Conservation (phyloP, 2,888 invertebrate species). For the Synanthedon myopaeformis region DNA sequence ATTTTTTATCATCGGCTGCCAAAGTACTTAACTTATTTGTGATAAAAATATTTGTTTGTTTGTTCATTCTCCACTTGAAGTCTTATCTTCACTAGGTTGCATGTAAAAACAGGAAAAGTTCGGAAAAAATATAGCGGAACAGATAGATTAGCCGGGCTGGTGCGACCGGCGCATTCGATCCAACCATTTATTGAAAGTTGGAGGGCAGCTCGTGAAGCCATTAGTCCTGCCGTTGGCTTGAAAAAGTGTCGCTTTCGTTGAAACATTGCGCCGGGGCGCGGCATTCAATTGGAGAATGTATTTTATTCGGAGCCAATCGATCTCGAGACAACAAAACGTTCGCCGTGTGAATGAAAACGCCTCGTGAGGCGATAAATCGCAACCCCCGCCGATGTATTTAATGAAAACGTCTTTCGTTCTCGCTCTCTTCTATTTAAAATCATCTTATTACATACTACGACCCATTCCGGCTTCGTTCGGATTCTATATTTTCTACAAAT, state of each 20-base stretch:
- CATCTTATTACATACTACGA: too few relatives aligned
- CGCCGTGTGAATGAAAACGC: constrained; percentile 53
- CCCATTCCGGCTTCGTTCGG: too few relatives aligned
- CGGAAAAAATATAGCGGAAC: constrained; percentile 9
- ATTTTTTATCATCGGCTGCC: too few relatives aligned
- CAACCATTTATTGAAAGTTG: constrained; percentile 58
- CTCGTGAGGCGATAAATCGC: constrained; percentile 63
- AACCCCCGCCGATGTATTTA: constrained; percentile 56
- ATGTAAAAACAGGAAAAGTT: constrained; percentile 8
- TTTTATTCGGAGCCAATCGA: constrained; percentile 65
- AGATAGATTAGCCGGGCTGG: constrained; percentile 42
- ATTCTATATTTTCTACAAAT: too few relatives aligned
- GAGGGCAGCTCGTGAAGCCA: constrained; percentile 56
- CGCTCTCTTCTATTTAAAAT: constrained; percentile 43
- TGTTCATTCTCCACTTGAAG: not conserved
- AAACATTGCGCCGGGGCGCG: constrained; percentile 53
- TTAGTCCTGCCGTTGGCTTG: constrained; percentile 52
- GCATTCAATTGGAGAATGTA: constrained; percentile 64
- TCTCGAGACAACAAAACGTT: constrained; percentile 63
- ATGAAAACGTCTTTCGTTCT: constrained; percentile 55
- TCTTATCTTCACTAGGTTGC: constrained; percentile 1
- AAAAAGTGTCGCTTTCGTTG: constrained; percentile 61
- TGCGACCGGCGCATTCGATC: constrained; percentile 7
- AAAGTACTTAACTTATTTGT: too few relatives aligned
- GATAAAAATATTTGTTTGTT: too few relatives aligned